phyloP scores from a whole-genome alignment of 2,888 invertebrate genomes.

The Tetragonisca angustula region DNA sequence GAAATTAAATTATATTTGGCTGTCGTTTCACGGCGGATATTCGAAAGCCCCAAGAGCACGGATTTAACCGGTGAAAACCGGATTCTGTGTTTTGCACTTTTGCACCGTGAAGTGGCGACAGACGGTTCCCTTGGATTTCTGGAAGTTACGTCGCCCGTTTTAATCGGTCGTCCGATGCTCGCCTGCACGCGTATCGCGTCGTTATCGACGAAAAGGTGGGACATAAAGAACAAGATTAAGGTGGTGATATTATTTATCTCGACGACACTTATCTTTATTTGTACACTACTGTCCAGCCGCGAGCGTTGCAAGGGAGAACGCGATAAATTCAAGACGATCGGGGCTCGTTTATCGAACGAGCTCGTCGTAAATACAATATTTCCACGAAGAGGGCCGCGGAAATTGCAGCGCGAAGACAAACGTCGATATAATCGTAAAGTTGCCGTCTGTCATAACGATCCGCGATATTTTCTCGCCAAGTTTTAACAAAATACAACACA shows the following conservation, averaged over 20 bases:
- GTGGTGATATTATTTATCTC: background rate
- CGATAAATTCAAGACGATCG: constrained; percentile 19
- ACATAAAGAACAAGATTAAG: constrained; percentile 10
- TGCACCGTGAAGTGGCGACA: background rate
- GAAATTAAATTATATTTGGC: constrained; percentile 9
- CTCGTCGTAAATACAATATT: constrained; percentile 4
- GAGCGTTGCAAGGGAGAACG: background rate
- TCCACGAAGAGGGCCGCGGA: no score
- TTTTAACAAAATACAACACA: constrained; percentile 17
- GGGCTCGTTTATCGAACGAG: constrained; percentile 28
- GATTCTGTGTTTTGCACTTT: background rate
- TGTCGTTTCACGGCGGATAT: background rate
- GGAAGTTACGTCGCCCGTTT: background rate
- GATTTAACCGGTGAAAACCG: background rate
- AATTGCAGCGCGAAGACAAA: constrained; percentile 9
- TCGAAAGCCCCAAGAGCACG: background rate
- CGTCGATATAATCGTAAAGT: constrained; percentile 17
- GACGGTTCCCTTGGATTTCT: background rate
- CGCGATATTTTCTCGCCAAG: constrained; percentile 1
- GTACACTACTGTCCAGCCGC: background rate
- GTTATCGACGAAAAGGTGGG: background rate
- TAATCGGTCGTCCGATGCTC: background rate
- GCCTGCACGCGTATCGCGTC: background rate
- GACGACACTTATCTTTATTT: constrained; percentile 6
- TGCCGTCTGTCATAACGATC: constrained; percentile 12